phyloP scores from a whole-genome alignment of 2,888 invertebrate species.

The Microchrysa polita region DNA sequence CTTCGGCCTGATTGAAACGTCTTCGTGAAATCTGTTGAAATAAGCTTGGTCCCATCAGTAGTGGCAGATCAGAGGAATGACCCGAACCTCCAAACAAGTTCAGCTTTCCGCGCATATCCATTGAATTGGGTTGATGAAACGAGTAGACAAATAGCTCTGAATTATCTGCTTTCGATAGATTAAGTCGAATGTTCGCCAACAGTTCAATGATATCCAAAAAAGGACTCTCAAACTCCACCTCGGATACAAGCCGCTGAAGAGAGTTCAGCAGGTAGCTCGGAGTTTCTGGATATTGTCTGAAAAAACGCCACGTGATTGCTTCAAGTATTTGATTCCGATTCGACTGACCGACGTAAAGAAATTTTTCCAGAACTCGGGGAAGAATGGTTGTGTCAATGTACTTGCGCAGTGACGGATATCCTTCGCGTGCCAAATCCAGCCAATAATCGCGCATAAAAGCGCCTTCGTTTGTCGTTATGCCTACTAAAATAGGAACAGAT shows the following conservation, averaged over 20 bases:
- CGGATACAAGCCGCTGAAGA: constrained; percentile 61
- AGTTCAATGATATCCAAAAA: constrained; percentile 59
- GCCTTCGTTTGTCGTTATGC: constrained; percentile 74
- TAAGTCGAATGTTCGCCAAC: constrained; percentile 47
- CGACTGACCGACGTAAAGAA: constrained; percentile 53
- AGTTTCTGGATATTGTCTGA: constrained; percentile 54
- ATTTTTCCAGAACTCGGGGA: constrained; percentile 67
- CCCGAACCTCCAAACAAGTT: constrained; percentile 68
- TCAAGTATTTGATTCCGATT: constrained; percentile 54
- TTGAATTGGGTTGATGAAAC: constrained; percentile 61
- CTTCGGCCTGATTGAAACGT: constrained; percentile 70
- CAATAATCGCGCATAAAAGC: constrained; percentile 71
- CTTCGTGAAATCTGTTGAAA: constrained; percentile 74
- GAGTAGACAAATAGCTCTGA: constrained; percentile 59
- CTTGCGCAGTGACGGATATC: constrained; percentile 67
- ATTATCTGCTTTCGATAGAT: not conserved
- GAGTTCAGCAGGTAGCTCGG: constrained; percentile 57
- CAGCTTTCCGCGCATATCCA: constrained; percentile 63
- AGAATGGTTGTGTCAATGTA: constrained; percentile 70
- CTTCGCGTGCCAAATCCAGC: constrained; percentile 69
- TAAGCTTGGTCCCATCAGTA: constrained; percentile 73
- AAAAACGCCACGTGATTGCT: constrained; percentile 62
- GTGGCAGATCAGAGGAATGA: constrained; percentile 73
- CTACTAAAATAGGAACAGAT: constrained; percentile 73
- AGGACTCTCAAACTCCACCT: constrained; percentile 61